phyloP scores from a whole-genome alignment of 2,797 vertebrate genomes.

The Diplodus sargus region DNA sequence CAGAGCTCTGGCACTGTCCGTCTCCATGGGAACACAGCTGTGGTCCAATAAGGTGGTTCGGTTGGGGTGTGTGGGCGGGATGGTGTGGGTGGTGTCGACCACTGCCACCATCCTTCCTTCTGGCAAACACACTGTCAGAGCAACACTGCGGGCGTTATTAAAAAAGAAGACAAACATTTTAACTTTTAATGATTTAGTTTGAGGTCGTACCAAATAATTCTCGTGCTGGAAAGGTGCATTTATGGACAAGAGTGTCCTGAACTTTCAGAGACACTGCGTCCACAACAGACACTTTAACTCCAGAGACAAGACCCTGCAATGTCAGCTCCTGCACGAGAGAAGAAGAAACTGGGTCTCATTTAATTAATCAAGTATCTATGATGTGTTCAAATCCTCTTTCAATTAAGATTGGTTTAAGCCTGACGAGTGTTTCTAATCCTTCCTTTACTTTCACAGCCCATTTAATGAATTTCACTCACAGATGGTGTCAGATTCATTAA shows the following conservation, averaged over 20 bases:
- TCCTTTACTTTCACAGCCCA: conserved; percentile 5
- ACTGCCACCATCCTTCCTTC: conserved; percentile 78
- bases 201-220: conserved; percentile 77
- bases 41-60: conserved; percentile 81
- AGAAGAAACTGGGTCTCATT: not conserved
- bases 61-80: conserved; percentile 79
- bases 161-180: not conserved
- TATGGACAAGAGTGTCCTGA: conserved; percentile 71
- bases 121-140: conserved; percentile 78
- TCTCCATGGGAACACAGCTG: conserved; percentile 78
- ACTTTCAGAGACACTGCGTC: conserved; percentile 74
- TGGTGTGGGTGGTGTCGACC: conserved; percentile 77
- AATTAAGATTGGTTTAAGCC: not conserved
- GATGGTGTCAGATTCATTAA: conserved; percentile 6
- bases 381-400: not conserved
- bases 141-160: not conserved
- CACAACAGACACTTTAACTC: conserved; percentile 76
- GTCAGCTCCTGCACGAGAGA: conserved; percentile 65
- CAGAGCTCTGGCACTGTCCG: conserved; percentile 76
- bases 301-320: conserved; percentile 66
- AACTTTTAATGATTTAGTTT: not conserved
- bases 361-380: not conserved
- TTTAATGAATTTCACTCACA: conserved; percentile 6
- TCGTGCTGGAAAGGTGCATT: conserved; percentile 78
- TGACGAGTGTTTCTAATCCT: not conserved